phyloP scores from a whole-genome alignment of 1,140 invertebrate genomes.

The Holotrichia oblita region DNA sequence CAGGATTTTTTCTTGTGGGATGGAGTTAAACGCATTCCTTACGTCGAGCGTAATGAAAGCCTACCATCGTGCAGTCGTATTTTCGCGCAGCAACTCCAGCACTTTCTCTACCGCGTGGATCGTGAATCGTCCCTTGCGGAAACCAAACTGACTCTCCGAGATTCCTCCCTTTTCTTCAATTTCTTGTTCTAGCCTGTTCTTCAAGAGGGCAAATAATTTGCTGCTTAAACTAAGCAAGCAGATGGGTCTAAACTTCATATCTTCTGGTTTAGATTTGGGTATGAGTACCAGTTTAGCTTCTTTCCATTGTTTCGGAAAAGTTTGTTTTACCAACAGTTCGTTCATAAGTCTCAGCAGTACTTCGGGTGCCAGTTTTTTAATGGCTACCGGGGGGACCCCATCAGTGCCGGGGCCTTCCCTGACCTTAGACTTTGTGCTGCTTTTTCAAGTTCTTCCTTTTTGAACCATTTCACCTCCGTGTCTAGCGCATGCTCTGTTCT shows the following conservation, averaged over 20 bases:
- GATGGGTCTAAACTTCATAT: slow-evolving; percentile 34
- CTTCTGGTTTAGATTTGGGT: slow-evolving; percentile 7
- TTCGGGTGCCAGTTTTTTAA: background rate
- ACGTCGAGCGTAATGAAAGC: slow-evolving; percentile 44
- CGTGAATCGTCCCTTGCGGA: slow-evolving; percentile 39
- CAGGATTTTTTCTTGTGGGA: slow-evolving; percentile 29
- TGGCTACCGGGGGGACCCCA: background rate
- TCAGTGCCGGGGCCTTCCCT: slow-evolving; percentile 9
- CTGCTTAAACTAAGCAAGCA: slow-evolving; percentile 26
- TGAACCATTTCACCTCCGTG: background rate
- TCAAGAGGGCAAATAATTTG: slow-evolving; percentile 26
- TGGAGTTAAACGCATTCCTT: slow-evolving; percentile 47
- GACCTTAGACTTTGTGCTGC: background rate
- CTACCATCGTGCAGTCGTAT: slow-evolving; percentile 25
- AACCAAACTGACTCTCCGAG: slow-evolving; percentile 33
- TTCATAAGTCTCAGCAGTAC: background rate
- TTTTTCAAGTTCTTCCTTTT: slow-evolving; percentile 13
- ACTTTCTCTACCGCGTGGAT: slow-evolving; percentile 24
- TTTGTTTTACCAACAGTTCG: background rate
- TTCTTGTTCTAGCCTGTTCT: slow-evolving; percentile 7
- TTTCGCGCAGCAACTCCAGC: background rate
- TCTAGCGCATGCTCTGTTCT: background rate
- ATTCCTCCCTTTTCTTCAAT: slow-evolving; percentile 23
- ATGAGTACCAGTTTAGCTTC: slow-evolving; percentile 32
- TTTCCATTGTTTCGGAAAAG: slow-evolving; percentile 22